Evolutionary conservation across 2,888 invertebrate genomes (phyloP), one percentile per base, ranked within the genome.

Genomic region (Portevinia maculata): DNA sequence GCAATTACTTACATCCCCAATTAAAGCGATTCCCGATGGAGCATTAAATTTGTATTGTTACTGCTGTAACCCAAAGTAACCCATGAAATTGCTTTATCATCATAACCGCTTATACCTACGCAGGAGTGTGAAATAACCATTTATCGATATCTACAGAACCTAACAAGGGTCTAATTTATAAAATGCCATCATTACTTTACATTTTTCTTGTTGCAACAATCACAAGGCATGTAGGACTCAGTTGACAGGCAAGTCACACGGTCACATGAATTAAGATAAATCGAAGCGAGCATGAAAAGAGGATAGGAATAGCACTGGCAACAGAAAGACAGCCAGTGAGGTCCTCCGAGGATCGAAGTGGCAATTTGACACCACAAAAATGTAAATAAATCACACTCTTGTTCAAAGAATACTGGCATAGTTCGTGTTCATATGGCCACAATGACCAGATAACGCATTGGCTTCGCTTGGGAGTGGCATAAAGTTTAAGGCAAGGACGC

Each of bases 321-420:
- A 15, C 17, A 8, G 19, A 3, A 37, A 17, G n/a, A 9, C 32
- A 46, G 15, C 44, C 74, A 53, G 41, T 34, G 48, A 60, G 30
- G 55, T 67, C 60, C 76, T 78, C 71, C 48, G 65, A 83, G 60
- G 62, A 83, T 62, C 50, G 55, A 67, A 83, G 83, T 78, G 48
- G 83, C 78, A 73, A 83, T 83, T 83, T 83, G 83, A 83, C 83
- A 78, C 83, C 83, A 83, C 28, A 76, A 73, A 76, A 59, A 73
- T 83, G 48, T 73, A 60, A 78, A 83, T 83, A 83, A 83, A 83
- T 83, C 83, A 83, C 67, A 62, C 37, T 55, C 60, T 67, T 28
- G 67, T 83, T 71, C 65, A 39, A 13, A 30, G 41, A 55, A 32
- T 13, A 32, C 32, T 52, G 15, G 57, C 28, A 69, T 64, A 67